phyloP scores from a whole-genome alignment of 2,797 vertebrate genomes.

The Poecilia wingei region DNA sequence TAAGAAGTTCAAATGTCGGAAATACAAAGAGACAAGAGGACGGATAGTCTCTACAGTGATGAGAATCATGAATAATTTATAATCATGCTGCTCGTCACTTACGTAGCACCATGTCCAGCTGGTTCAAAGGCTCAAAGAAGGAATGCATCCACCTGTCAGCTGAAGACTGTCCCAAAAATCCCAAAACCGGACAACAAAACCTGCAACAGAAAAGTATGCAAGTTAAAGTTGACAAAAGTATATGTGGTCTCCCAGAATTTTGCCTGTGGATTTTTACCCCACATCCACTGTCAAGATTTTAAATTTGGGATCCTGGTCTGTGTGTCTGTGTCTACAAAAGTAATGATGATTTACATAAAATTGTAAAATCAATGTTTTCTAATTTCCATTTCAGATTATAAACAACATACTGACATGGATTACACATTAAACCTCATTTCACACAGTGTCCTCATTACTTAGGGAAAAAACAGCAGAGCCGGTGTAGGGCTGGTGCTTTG shows the following conservation, averaged over 20 bases:
- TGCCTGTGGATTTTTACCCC: not conserved
- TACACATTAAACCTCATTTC: not conserved
- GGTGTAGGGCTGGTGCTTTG: slow-evolving; percentile 19
- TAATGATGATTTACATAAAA: not conserved
- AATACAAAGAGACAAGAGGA: slow-evolving; percentile 28
- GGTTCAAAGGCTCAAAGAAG: slow-evolving; percentile 39
- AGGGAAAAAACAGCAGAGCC: slow-evolving; percentile 13
- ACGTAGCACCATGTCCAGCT: slow-evolving; percentile 57
- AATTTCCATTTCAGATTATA: not conserved
- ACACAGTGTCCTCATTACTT: slow-evolving; percentile 9
- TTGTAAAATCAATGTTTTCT: not conserved
- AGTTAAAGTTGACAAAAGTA: slow-evolving; percentile 5
- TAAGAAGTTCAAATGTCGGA: slow-evolving; percentile 37
- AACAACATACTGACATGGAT: not conserved
- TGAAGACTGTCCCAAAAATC: slow-evolving; percentile 3
- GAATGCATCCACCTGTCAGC: slow-evolving; percentile 27
- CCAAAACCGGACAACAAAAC: slow-evolving; percentile 19
- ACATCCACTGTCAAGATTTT: not conserved
- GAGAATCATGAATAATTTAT: slow-evolving; percentile 80
- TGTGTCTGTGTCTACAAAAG: not conserved
- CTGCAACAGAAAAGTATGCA: slow-evolving; percentile 22
- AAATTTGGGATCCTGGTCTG: not conserved
- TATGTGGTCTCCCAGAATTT: not conserved
- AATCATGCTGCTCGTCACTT: slow-evolving; percentile 62
- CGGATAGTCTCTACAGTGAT: slow-evolving; percentile 66